Percentiles rank a stretch among this genome's conserved stretches.
Evolutionary conservation across 2,113 vertebrate species (phyloP).

Genomic region (Peromyscus polionotus): DNA sequence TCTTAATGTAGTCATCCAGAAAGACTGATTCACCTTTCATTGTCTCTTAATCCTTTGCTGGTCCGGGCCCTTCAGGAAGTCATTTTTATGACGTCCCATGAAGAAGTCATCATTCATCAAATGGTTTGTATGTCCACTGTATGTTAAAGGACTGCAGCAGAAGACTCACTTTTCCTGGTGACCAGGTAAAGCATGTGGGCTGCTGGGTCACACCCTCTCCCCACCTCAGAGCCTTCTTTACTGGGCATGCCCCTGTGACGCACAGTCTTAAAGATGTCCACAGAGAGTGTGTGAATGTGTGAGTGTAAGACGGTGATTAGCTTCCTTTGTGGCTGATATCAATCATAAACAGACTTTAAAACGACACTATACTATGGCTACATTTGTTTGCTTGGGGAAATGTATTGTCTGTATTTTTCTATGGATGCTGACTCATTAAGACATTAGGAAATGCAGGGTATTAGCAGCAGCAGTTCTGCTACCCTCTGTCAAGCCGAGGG

Average conservation of each 20-base stretch:
- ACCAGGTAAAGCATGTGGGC: neutral
- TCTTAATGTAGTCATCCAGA: neutral
- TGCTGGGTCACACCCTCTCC: neutral
- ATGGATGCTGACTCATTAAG: neutral
- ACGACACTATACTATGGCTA: neutral
- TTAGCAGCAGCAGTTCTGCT: neutral
- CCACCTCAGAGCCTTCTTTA: neutral
- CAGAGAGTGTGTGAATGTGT: neutral
- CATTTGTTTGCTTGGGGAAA: neutral
- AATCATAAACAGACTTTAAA: constrained; percentile 53
- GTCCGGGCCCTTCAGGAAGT: neutral
- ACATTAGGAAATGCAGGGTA: neutral
- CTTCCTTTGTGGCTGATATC: neutral
- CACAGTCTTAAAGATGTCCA: neutral
- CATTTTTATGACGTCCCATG: neutral
- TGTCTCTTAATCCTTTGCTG: neutral
- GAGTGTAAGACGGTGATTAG: neutral
- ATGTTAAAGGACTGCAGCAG: neutral
- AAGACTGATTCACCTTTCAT: neutral
- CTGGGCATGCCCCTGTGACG: neutral
- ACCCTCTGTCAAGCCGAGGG: neutral
- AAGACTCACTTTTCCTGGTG: neutral
- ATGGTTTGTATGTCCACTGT: neutral
- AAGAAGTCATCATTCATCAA: constrained; percentile 18
- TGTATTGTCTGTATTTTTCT: neutral